Conservation (phyloP, 2,888 invertebrate species). For the Drosophila lacicola region DNA sequence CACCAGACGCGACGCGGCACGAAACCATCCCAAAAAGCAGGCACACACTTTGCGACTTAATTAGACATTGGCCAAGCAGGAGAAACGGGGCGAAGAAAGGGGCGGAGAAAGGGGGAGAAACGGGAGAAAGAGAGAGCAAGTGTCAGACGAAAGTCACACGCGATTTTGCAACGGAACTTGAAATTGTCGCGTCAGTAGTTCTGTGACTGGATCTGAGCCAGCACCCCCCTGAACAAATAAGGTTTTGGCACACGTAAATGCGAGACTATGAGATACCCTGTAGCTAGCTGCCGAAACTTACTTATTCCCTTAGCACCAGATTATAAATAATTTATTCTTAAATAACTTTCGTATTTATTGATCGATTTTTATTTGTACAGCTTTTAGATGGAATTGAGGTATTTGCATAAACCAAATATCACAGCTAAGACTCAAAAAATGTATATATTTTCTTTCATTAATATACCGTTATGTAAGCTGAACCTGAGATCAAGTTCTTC, state of each 20-base stretch:
- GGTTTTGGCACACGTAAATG: background rate
- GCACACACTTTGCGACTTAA: slow-evolving; percentile 78
- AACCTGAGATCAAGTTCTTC: too few relatives aligned
- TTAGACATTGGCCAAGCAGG: slow-evolving; percentile 55
- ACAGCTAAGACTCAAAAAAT: too few relatives aligned
- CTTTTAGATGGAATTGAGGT: too few relatives aligned
- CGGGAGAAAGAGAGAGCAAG: background rate
- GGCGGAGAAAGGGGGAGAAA: background rate
- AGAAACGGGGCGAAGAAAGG: slow-evolving; percentile 22
- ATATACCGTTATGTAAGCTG: too few relatives aligned
- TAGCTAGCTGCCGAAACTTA: too few relatives aligned
- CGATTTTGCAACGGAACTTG: slow-evolving; percentile 53
- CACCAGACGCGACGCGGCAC: slow-evolving; percentile 38
- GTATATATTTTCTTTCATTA: too few relatives aligned
- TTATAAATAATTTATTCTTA: too few relatives aligned
- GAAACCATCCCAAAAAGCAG: slow-evolving; percentile 49
- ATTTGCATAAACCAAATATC: too few relatives aligned
- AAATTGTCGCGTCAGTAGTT: slow-evolving; percentile 47
- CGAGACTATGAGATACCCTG: slow-evolving; percentile 3
- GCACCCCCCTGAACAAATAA: slow-evolving; percentile 1
- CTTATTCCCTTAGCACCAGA: too few relatives aligned
- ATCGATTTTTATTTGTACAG: too few relatives aligned
- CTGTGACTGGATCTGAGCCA: slow-evolving; percentile 10
- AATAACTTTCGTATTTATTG: too few relatives aligned
- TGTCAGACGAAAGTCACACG: slow-evolving; percentile 36